Base-by-base conservation (phyloP, 1,140 invertebrate species). In the Ylistrum balloti region DNA sequence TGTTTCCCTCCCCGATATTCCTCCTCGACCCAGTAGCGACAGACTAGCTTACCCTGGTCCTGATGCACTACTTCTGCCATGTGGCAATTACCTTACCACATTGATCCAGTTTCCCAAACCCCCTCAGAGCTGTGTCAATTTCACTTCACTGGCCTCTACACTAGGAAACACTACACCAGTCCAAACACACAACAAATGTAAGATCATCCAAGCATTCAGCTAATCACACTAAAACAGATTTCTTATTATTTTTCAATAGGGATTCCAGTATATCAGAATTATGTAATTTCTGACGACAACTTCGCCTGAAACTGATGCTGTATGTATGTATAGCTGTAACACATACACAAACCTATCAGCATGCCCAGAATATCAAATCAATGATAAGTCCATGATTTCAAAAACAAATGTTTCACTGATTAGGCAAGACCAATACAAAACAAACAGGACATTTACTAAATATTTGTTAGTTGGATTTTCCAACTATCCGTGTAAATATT, bases 21-120 rank as follows among this genome's bases (percentile, higher is more conserved):
- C 45, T 56, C 45, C 45, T 56, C 45, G n/a, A n/a, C n/a, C 45
- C 7, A 38, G 5, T 5, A 38, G 10, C n/a, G 22, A 74, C 56
- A 74, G 56, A 74, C 56, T 17, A 9, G 22, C n/a, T 2, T 56
- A 56, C 45, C 35, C 35, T 9, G 17, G 41, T 45, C 41, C 41
- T 17, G 1, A 0, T 45, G 20, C 41, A 45, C 41, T 17, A 45
- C 41, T 45, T 5, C 56, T 74, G 56, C 56, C 56, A 74, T 74
- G 56, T 74, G 56, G 22, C n/a, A 74, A 74, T 74, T 28, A 28
- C 56, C 56, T 74, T 74, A 9, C 56, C 22, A 74, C 56, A 74
- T 74, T 74, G 56, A 74, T 74, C n/a, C 56, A 74, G 56, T 74
- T 74, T 17, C 56, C 56, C 9, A 74, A 74, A 74, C 56, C 56